These are phyloP conservation scores for Pollenia angustigena DNA, from an alignment of 2,888 invertebrate species.

Conservation along the genomic window DNA sequence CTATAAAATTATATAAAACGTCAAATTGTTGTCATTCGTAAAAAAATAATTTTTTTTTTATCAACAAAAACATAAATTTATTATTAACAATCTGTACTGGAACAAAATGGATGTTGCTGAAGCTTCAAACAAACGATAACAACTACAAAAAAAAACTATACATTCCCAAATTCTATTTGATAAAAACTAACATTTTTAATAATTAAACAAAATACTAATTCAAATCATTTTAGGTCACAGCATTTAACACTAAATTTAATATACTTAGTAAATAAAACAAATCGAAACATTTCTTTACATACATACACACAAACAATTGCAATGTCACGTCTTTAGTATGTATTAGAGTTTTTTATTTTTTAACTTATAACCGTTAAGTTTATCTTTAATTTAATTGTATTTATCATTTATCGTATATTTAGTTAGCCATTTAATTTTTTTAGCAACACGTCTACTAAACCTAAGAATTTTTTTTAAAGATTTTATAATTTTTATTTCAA, in stretches of 20 bases:
- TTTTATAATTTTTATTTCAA: slow-evolving; percentile 11
- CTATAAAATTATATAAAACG: slow-evolving; percentile 33
- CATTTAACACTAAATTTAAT: slow-evolving; percentile 48
- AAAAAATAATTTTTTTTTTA: slow-evolving; percentile 47
- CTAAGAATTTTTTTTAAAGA: slow-evolving; percentile 34
- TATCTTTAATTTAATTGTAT: slow-evolving; percentile 38
- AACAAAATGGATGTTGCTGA: slow-evolving; percentile 73
- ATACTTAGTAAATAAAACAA: slow-evolving; percentile 67
- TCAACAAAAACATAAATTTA: slow-evolving; percentile 24
- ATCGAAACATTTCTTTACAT: slow-evolving; percentile 24
- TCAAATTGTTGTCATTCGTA: slow-evolving; percentile 65
- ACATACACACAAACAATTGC: background rate
- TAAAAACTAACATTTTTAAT: slow-evolving; percentile 43
- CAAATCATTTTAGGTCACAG: slow-evolving; percentile 41
- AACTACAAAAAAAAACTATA: background rate
- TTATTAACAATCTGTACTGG: slow-evolving; percentile 61
- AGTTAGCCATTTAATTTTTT: slow-evolving; percentile 49
- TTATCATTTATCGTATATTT: slow-evolving; percentile 54
- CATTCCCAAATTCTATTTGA: background rate
- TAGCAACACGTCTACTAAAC: slow-evolving; percentile 46
- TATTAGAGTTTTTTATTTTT: slow-evolving; percentile 37
- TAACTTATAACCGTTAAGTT: slow-evolving; percentile 1
- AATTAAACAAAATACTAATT: slow-evolving; percentile 43
- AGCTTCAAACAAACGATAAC: slow-evolving; percentile 65
- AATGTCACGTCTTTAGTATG: slow-evolving; percentile 60